Base-by-base conservation (phyloP, 2,888 invertebrate genomes). In the Vanessa cardui region DNA sequence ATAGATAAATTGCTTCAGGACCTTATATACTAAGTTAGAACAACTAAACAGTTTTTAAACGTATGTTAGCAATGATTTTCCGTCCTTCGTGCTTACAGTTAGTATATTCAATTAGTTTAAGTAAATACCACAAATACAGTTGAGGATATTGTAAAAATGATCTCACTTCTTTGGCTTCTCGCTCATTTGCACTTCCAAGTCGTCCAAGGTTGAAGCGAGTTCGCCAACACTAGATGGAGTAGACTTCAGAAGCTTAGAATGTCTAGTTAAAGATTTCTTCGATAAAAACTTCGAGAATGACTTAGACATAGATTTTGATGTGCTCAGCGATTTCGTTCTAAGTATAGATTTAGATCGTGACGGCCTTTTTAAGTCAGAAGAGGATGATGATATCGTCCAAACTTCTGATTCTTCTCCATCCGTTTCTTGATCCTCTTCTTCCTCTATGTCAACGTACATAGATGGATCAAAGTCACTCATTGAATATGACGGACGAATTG, bases 121-220 rank as follows among this genome's bases (percentile, higher is more conserved):
- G 12, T 39, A 39, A 12, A 39, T 39, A 0, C 39, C 39, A 39
- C 4, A 12, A 39, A 39, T 39, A 12, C 12, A 4, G 12, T 39
- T 39, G 12, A 3, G 1, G 2, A 39, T 39, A 3, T 12, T 39
- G 26, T 39, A 12, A 12, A 39, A 39, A 21, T 61, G 47, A 26
- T 66, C 68, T 58, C 73, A 72, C 73, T 63, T 74, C 70, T 73
- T 72, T 62, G 62, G 68, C 62, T 45, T 64, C 1, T 49, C 65
- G 56, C 78, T 75, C 7, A 72, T 64, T 58, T 82, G 81, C 1
- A 91, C 90, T 62, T 76, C 71, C 54, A 91, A 56, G 69, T 91
- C 91, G 72, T 91, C 91, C 1, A 66, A 31, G 6, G 81, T 70
- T 4, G 70, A 39, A n/a, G 82, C 76, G 6, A 73, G 66, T 54